These are phyloP conservation scores for Gambelia wislizenii DNA, from an alignment of 2,797 vertebrate genomes.

Conservation along the genomic window DNA sequence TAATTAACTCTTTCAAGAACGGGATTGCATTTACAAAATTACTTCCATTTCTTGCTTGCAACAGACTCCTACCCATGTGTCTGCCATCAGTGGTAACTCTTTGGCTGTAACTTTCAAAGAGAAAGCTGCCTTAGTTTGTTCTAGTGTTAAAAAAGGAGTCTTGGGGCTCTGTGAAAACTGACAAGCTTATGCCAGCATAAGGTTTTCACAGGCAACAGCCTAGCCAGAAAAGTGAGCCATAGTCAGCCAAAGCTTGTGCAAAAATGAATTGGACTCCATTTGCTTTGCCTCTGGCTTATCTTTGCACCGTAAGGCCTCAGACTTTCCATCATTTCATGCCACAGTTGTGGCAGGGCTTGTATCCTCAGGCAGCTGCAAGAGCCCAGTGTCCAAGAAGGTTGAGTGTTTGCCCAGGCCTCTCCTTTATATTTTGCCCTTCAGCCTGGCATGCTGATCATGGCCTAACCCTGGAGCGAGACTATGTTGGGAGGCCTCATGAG, in stretches of 20 bases:
- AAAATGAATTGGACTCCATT: too few relatives aligned
- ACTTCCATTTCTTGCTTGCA: not conserved
- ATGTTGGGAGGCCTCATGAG: too few relatives aligned
- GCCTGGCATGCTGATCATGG: too few relatives aligned
- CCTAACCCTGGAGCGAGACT: not conserved
- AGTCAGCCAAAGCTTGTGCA: too few relatives aligned
- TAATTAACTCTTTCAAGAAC: not conserved
- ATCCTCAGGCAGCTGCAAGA: not conserved
- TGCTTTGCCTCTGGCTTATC: not conserved
- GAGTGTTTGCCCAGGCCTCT: not conserved
- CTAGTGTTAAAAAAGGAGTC: too few relatives aligned
- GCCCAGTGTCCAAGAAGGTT: not conserved
- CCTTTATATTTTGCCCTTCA: not conserved
- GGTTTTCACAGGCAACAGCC: too few relatives aligned
- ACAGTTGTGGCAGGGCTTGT: too few relatives aligned
- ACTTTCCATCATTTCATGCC: not conserved
- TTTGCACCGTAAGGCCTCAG: not conserved
- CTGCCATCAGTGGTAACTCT: not conserved
- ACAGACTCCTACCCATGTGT: not conserved
- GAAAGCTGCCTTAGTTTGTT: too few relatives aligned
- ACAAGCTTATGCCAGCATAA: too few relatives aligned
- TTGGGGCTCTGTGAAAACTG: too few relatives aligned
- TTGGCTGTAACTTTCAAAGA: too few relatives aligned
- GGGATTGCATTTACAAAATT: conserved; percentile 5
- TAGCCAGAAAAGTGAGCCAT: too few relatives aligned